These are phyloP conservation scores for Drosophila demipolita DNA, from an alignment of 2,888 invertebrate genomes.

Conservation along the genomic window DNA sequence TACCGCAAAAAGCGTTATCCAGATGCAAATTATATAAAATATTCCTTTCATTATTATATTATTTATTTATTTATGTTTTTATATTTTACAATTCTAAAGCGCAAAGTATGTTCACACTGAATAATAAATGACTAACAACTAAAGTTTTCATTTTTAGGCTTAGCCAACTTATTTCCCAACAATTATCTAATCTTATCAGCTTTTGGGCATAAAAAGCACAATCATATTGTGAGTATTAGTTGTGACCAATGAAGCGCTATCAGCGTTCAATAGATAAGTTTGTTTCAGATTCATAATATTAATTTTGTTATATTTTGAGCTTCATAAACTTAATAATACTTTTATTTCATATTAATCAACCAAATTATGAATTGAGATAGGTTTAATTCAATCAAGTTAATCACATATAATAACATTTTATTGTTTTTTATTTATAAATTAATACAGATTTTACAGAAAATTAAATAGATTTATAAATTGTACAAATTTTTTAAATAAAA, in stretches of 20 bases:
- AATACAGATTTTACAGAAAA: neutral
- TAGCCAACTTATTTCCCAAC: conserved; percentile 31
- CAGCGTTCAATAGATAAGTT: neutral
- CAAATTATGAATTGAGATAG: neutral
- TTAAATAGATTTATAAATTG: neutral
- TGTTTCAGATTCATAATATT: neutral
- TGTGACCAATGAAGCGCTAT: conserved; percentile 6
- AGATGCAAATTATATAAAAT: conserved; percentile 4
- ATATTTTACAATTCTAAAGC: neutral
- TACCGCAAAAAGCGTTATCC: conserved; percentile 14
- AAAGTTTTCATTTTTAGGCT: conserved; percentile 21
- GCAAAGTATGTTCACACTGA: conserved; percentile 6
- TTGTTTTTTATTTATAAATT: neutral
- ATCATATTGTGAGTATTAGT: conserved; percentile 9
- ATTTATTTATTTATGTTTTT: neutral
- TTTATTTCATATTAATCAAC: too few species aligned
- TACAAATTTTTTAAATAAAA: neutral
- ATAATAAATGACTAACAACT: conserved; percentile 45
- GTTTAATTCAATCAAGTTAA: neutral
- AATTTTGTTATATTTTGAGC: neutral
- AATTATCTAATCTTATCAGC: conserved; percentile 56
- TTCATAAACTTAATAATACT: neutral
- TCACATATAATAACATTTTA: neutral
- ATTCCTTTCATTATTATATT: conserved; percentile 31
- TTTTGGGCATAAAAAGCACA: conserved; percentile 11